A percentile compares a stretch with the other conserved stretches of the same genome.
Conservation (phyloP, 2,888 invertebrate species). For the Nematopogon swammerdamellus region DNA sequence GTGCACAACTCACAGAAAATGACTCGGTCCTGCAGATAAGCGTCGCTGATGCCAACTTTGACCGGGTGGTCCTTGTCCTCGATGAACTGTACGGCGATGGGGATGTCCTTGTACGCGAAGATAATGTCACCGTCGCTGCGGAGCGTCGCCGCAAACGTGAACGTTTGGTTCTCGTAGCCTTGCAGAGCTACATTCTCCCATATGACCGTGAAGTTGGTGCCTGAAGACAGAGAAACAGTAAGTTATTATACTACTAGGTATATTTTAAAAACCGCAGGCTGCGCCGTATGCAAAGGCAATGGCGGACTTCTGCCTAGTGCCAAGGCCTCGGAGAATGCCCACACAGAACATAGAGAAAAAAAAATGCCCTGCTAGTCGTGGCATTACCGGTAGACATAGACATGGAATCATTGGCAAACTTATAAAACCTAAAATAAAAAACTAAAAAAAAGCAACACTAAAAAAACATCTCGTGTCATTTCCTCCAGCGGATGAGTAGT, state of each 20-base stretch:
- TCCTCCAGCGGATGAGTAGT: no score
- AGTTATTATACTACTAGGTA: background rate
- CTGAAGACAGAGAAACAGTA: slow-evolving; percentile 34
- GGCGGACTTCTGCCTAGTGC: no score
- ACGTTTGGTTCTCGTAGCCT: slow-evolving; percentile 72
- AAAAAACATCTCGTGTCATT: no score
- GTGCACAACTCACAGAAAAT: slow-evolving; percentile 69
- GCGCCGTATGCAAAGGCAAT: no score
- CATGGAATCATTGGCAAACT: no score
- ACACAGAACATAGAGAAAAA: no score
- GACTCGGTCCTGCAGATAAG: slow-evolving; percentile 88
- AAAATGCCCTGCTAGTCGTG: no score
- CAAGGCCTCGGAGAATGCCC: no score
- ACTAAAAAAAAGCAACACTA: no score
- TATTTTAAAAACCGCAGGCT: background rate
- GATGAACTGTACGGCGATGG: slow-evolving; percentile 73
- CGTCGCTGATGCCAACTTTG: slow-evolving; percentile 96
- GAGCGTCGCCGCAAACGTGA: slow-evolving; percentile 89
- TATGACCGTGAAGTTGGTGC: slow-evolving; percentile 85
- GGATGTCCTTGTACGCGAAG: slow-evolving; percentile 86
- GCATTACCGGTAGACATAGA: no score
- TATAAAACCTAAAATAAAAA: no score
- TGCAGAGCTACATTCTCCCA: slow-evolving; percentile 91
- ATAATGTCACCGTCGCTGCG: slow-evolving; percentile 86
- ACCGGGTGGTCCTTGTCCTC: slow-evolving; percentile 89